Conservation (phyloP, 2,888 invertebrate genomes). For the Lacanobia oleracea region DNA sequence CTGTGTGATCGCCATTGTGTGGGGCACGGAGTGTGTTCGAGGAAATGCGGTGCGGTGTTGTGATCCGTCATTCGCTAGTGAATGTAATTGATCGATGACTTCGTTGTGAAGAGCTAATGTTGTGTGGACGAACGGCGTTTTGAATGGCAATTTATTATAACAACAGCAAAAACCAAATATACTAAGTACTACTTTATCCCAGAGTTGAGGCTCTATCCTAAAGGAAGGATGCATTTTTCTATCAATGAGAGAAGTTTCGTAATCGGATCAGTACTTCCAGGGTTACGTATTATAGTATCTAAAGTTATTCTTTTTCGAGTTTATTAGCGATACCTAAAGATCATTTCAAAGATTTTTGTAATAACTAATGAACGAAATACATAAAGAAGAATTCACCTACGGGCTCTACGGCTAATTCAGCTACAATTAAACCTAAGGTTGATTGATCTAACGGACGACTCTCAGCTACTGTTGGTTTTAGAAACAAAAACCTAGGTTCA, state of each 20-base stretch:
- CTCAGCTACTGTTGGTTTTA: too few species aligned
- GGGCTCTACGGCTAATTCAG: too few species aligned
- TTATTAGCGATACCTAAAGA: too few species aligned
- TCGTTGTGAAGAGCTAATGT: neutral
- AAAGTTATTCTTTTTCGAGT: too few species aligned
- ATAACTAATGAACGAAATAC: too few species aligned
- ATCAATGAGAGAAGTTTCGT: neutral
- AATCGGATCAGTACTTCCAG: neutral
- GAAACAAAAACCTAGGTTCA: too few species aligned
- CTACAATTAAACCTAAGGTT: too few species aligned
- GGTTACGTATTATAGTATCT: too few species aligned
- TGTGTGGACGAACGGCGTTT: neutral
- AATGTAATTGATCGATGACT: constrained; percentile 6
- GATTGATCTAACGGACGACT: too few species aligned
- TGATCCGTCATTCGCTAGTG: constrained; percentile 1
- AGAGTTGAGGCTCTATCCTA: neutral
- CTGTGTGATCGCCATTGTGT: constrained; percentile 29
- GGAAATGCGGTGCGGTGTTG: neutral
- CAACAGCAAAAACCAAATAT: neutral
- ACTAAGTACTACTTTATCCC: too few species aligned
- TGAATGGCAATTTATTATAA: neutral
- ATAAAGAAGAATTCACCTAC: too few species aligned
- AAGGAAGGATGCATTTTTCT: neutral
- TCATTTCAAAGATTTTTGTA: too few species aligned
- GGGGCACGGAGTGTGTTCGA: neutral